These are phyloP conservation scores for Samia ricini DNA, from an alignment of 1,140 invertebrate genomes.

Conservation along the genomic window DNA sequence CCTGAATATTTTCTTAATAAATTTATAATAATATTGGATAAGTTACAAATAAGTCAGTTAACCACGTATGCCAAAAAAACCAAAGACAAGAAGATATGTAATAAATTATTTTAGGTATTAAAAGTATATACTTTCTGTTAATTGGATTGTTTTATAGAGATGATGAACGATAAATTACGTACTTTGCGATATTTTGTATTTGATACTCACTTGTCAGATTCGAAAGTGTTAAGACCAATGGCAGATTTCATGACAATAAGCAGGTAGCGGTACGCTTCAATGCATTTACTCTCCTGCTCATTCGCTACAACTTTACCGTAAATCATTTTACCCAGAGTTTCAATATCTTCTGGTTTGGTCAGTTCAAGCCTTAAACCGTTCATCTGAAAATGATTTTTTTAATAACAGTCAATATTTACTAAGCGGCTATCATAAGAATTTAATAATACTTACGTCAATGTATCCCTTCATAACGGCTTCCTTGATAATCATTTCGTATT, in stretches of 20 bases:
- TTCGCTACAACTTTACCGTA: conserved; percentile 55
- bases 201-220: conserved; percentile 57
- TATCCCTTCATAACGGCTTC: conserved; percentile 82
- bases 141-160: too few species aligned
- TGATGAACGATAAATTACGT: too few species aligned
- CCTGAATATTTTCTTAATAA: too few species aligned
- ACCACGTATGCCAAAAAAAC: too few species aligned
- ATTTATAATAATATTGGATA: too few species aligned
- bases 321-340: conserved; percentile 56
- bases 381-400: conserved; percentile 39
- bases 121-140: too few species aligned
- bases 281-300: conserved; percentile 35
- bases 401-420: neutral
- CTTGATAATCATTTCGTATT: conserved; percentile 80
- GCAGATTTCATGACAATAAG: conserved; percentile 59
- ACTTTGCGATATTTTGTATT: too few species aligned
- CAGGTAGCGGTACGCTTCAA: conserved; percentile 62
- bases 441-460: conserved; percentile 64
- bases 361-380: conserved; percentile 54
- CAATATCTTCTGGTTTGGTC: conserved; percentile 53
- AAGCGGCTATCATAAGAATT: neutral
- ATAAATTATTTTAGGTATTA: too few species aligned
- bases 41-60: too few species aligned
- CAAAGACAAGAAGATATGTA: too few species aligned
- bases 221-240: conserved; percentile 50